A percentile compares a stretch with the other conserved stretches of the same genome.
Conservation (phyloP, 2,888 invertebrate species). For the Arrhopalites spinosus region DNA sequence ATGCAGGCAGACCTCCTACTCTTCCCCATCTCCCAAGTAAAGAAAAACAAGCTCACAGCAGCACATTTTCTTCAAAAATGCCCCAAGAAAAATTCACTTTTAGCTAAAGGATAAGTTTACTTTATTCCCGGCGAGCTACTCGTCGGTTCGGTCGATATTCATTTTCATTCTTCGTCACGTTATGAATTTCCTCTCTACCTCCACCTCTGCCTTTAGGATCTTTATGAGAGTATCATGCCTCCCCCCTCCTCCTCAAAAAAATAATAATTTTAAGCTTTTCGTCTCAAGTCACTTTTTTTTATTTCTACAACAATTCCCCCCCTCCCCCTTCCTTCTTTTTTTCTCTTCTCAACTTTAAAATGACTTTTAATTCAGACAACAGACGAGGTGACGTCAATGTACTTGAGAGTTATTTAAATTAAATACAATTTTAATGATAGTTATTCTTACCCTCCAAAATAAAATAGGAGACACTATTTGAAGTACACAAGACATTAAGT, state of each 20-base stretch:
- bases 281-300: too few relatives aligned
- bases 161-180: conserved; percentile 39
- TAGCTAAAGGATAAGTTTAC: conserved; percentile 46
- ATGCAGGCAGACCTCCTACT: background rate
- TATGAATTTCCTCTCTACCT: conserved; percentile 4
- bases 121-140: conserved; percentile 24
- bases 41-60: conserved; percentile 40
- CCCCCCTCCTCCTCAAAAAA: background rate
- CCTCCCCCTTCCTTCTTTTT: too few relatives aligned
- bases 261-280: background rate
- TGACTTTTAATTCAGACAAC: too few relatives aligned
- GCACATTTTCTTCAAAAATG: conserved; percentile 38
- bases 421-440: too few relatives aligned
- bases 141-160: conserved; percentile 40
- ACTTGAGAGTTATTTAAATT: too few relatives aligned
- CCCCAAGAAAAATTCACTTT: conserved; percentile 44
- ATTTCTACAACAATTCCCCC: too few relatives aligned
- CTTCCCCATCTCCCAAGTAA: background rate
- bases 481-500: background rate
- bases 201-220: background rate
- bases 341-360: too few relatives aligned
- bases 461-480: too few relatives aligned
- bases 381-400: too few relatives aligned
- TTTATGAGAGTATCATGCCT: background rate
- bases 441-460: too few relatives aligned